These are phyloP conservation scores for Syrphus vitripennis DNA, from an alignment of 2,888 invertebrate genomes.

Conservation along the genomic window DNA sequence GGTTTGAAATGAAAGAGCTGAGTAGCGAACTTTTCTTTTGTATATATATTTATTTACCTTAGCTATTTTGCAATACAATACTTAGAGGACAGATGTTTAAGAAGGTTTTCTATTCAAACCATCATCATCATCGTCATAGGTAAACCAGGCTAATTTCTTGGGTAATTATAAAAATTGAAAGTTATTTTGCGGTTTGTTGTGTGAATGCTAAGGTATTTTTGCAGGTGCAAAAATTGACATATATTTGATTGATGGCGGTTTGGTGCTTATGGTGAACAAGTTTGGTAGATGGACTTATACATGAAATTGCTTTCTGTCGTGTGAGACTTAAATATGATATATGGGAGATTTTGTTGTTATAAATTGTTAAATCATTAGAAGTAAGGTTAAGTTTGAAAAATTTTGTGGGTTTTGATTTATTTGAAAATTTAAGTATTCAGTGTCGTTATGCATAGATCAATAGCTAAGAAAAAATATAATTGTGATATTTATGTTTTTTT, in stretches of 20 bases:
- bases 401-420: neutral
- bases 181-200: neutral
- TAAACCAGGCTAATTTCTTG: constrained; percentile 57
- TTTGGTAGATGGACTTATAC: neutral
- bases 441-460: too few species aligned
- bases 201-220: neutral
- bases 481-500: too few species aligned
- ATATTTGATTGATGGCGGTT: constrained; percentile 52
- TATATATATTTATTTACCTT: neutral
- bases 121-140: too few species aligned
- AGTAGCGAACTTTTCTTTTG: constrained; percentile 42
- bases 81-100: constrained; percentile 45
- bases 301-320: neutral
- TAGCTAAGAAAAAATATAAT: too few species aligned
- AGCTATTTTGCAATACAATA: neutral
- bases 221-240: constrained; percentile 51
- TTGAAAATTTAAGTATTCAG: neutral
- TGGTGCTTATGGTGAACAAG: neutral
- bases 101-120: constrained; percentile 35
- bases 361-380: neutral
- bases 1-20: constrained; percentile 49
- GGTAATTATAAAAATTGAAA: constrained; percentile 56
- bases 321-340: neutral
- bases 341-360: neutral
- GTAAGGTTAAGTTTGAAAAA: neutral